Percentiles rank a stretch among this genome's conserved stretches.
These are phyloP conservation scores for Petrolisthes cinctipes DNA, from an alignment of 2,888 invertebrate species.

Conservation along the genomic window DNA sequence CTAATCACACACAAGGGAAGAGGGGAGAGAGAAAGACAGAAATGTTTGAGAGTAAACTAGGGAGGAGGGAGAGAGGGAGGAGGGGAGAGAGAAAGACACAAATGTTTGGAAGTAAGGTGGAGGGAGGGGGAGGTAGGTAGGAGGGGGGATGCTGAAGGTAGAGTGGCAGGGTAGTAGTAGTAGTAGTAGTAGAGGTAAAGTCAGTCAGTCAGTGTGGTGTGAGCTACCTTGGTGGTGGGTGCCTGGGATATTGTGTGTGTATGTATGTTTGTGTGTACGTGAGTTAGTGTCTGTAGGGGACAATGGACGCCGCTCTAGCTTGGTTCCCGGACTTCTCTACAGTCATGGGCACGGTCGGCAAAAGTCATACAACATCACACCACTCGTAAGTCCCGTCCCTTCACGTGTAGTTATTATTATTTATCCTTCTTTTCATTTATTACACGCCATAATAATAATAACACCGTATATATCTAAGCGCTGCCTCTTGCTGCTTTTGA, in stretches of 20 bases:
- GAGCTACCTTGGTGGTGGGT: not conserved
- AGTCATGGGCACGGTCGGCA: not conserved
- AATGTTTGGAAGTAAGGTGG: not conserved
- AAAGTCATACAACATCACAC: not conserved
- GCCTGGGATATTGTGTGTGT: not conserved
- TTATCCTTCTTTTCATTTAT: too few species aligned
- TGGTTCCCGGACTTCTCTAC: conserved; percentile 17
- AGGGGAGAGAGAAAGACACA: not conserved
- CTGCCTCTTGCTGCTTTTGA: too few species aligned
- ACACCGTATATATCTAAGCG: too few species aligned
- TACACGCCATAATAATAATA: too few species aligned
- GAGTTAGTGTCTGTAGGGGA: not conserved
- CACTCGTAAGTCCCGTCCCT: not conserved
- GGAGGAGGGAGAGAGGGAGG: not conserved
- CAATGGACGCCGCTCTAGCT: conserved; percentile 18
- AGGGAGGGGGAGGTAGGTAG: not conserved
- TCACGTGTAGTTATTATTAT: too few species aligned
- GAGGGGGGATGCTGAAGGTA: not conserved
- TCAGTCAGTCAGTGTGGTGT: not conserved
- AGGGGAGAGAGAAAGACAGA: not conserved
- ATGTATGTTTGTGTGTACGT: not conserved
- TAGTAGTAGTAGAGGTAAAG: not conserved
- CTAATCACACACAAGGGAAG: not conserved
- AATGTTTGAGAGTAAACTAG: not conserved
- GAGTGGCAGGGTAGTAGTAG: not conserved